These are phyloP conservation scores for Lepidurus arcticus DNA, from an alignment of 1,140 invertebrate species.

Conservation along the genomic window DNA sequence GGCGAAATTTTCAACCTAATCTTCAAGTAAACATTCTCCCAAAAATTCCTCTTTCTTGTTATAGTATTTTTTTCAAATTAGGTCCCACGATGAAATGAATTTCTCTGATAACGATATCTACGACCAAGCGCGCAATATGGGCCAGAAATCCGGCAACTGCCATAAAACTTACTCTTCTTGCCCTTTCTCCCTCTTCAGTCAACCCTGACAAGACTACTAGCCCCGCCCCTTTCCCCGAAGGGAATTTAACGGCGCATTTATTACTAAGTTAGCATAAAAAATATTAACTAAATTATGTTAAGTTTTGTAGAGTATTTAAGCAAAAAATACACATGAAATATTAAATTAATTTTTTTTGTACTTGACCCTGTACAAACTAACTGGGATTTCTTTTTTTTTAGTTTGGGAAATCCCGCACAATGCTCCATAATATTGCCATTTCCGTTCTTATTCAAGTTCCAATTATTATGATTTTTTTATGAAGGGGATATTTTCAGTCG, in stretches of 20 bases:
- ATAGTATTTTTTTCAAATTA: background rate
- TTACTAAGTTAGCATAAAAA: background rate
- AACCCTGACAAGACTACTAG: background rate
- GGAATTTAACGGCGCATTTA: background rate
- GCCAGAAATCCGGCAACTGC: background rate
- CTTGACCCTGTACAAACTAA: constrained; percentile 4
- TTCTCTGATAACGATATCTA: background rate
- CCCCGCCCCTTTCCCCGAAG: background rate
- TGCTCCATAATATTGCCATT: constrained; percentile 5
- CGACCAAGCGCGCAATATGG: background rate
- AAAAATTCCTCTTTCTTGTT: background rate
- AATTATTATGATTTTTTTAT: constrained; percentile 10
- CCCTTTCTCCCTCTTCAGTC: background rate
- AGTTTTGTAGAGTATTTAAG: background rate
- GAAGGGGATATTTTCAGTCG: background rate
- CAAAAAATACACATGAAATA: background rate
- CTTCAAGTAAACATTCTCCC: background rate
- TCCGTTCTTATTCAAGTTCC: background rate
- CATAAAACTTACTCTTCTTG: background rate
- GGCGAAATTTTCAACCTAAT: background rate
- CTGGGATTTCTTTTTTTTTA: background rate
- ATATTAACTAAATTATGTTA: background rate
- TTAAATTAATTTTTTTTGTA: background rate
- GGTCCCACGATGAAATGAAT: background rate
- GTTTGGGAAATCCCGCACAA: background rate